Conservation (phyloP, 2,888 invertebrate genomes). For the Scaptomyza tumidula region DNA sequence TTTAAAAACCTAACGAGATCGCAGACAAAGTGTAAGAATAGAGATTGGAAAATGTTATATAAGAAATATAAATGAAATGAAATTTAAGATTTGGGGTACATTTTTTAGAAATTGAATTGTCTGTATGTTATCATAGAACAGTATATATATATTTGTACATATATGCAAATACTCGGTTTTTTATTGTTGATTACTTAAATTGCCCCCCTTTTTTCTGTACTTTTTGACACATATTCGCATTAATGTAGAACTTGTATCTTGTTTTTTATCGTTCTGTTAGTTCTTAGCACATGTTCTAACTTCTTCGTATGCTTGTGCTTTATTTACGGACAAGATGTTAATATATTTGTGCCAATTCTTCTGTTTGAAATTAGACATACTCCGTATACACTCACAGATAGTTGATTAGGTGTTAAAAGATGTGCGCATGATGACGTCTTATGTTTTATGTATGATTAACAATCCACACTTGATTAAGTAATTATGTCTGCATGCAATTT, state of each 20-base stretch:
- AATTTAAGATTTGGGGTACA: too few relatives aligned
- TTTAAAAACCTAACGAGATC: constrained; percentile 31
- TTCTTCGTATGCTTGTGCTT: constrained; percentile 34
- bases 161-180: constrained; percentile 2
- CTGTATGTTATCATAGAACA: too few relatives aligned
- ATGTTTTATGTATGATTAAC: neutral
- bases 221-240: constrained; percentile 18
- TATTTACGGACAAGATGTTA: constrained; percentile 19
- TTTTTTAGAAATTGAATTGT: too few relatives aligned
- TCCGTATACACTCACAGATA: neutral
- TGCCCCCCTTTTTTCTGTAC: neutral
- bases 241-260: constrained; percentile 14
- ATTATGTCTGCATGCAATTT: constrained; percentile 7
- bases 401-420: neutral
- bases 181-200: constrained; percentile 12
- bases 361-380: neutral
- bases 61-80: neutral
- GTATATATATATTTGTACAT: too few relatives aligned
- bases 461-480: neutral
- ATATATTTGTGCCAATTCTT: constrained; percentile 11
- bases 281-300: constrained; percentile 38
- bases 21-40: neutral
- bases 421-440: neutral
- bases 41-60: neutral
- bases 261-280: constrained; percentile 30